Base-by-base conservation (phyloP, 2,888 invertebrate genomes). In the Strigamia crassipes region DNA sequence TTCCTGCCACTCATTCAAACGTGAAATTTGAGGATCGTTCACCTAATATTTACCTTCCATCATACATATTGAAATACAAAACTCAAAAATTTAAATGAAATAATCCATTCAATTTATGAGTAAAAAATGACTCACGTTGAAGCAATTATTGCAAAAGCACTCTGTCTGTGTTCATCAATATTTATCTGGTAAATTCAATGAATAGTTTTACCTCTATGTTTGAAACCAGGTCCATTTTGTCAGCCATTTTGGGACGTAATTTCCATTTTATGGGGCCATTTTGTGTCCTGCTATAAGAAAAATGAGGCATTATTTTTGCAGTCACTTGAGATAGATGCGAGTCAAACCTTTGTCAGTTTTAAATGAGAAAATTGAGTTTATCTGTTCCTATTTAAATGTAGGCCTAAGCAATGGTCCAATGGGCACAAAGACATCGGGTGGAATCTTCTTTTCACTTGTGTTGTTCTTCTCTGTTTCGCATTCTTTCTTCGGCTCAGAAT, bases 1-100 rank as follows among this genome's bases (percentile, higher is more conserved):
- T 51, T 51, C 51, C 51, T 51, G 51, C n/a, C 15, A 51, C n/a
- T 51, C 51, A 51, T 51, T n/a, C 51, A 51, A n/a, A 51, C 51
- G 51, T 51, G 51, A 51, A 51, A 51, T 51, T 51, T 18, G 51
- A 51, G 51, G 51, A 51, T 51, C 51, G 51, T 51, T 51, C 51
- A 51, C 51, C 51, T 51, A n/a, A n/a, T 18, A 51, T 51, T n/a
- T n/a, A n/a, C n/a, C 51, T n/a, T 51, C 10, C 42, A 46, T 51
- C n/a, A 51, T 51, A 4, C 51, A 6, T n/a, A 51, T 51, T 51
- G 51, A 51, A 51, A 51, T 51, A 15, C 51, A 51, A 51, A 3
- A 51, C n/a, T 4, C 1, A n/a, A 34, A 34, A 34, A 34, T 34
- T 3, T 34, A 34, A 3, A 34, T 34, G 6, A 34, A 34, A 34